These are phyloP conservation scores for Pavo muticus DNA, from an alignment of 2,113 vertebrate species.

Conservation along the genomic window DNA sequence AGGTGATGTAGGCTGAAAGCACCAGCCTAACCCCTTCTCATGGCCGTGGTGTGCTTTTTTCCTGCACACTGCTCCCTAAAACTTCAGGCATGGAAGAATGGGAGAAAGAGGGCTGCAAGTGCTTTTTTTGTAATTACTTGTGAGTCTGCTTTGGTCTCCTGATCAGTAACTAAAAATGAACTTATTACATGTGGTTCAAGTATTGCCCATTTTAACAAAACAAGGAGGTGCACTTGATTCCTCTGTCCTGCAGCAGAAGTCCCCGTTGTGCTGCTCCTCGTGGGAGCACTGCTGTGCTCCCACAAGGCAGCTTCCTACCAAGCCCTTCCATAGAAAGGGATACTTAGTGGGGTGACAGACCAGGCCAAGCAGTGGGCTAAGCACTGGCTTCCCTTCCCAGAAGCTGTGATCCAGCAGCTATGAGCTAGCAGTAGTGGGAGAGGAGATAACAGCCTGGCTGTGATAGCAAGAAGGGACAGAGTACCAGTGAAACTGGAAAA, in stretches of 20 bases:
- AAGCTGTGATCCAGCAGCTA: not conserved
- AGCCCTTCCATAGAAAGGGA: not conserved
- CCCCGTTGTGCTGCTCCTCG: not conserved
- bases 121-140: not conserved
- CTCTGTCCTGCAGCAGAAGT: not conserved
- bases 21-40: rapidly evolving
- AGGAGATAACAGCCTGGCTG: not conserved
- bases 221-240: not conserved
- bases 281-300: not conserved
- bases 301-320: not conserved
- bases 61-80: not conserved
- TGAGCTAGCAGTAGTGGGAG: not conserved
- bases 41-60: not conserved
- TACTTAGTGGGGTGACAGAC: not conserved
- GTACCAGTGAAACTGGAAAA: not conserved
- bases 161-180: not conserved
- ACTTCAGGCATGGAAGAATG: not conserved
- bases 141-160: not conserved
- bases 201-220: not conserved
- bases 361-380: not conserved
- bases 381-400: not conserved
- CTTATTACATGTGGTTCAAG: not conserved
- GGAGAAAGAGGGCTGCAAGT: not conserved
- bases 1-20: not conserved
- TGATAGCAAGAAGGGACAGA: not conserved